Evolutionary conservation across 2,797 vertebrate genomes (phyloP).

Genomic region (Crenuchus spilurus): DNA sequence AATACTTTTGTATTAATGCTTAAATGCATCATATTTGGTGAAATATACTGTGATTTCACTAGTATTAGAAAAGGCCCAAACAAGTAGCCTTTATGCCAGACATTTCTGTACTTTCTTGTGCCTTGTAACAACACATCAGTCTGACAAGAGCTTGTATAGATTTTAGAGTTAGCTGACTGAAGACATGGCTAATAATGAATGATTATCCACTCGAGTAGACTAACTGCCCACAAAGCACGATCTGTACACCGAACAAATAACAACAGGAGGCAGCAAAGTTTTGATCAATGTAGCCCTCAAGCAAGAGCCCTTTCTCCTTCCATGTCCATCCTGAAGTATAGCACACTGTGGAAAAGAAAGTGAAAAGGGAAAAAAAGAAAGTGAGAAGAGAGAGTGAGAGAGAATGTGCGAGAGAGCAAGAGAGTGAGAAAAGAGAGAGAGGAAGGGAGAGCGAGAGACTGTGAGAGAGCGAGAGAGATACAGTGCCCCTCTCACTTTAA

Average conservation of each 20-base stretch:
- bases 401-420: neutral
- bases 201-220: conserved; percentile 62
- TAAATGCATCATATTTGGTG: too few relatives aligned
- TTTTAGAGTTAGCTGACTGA: conserved; percentile 70
- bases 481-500: conserved; percentile 18
- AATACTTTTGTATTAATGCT: too few relatives aligned
- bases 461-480: conserved; percentile 7
- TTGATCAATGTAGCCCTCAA: conserved; percentile 63
- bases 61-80: too few relatives aligned
- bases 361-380: neutral
- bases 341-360: neutral
- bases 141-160: conserved; percentile 65
- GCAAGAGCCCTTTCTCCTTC: conserved; percentile 47
- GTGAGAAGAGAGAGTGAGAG: neutral
- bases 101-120: neutral
- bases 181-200: conserved; percentile 68
- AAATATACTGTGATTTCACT: too few relatives aligned
- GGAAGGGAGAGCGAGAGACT: neutral
- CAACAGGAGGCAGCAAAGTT: conserved; percentile 49
- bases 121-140: conserved; percentile 53
- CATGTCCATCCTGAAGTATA: conserved; percentile 12
- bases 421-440: neutral
- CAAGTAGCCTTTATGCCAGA: too few relatives aligned
- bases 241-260: conserved; percentile 64
- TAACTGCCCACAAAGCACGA: conserved; percentile 68